These are phyloP conservation scores for Goniozus legneri DNA, from an alignment of 1,140 invertebrate species.

Conservation along the genomic window DNA sequence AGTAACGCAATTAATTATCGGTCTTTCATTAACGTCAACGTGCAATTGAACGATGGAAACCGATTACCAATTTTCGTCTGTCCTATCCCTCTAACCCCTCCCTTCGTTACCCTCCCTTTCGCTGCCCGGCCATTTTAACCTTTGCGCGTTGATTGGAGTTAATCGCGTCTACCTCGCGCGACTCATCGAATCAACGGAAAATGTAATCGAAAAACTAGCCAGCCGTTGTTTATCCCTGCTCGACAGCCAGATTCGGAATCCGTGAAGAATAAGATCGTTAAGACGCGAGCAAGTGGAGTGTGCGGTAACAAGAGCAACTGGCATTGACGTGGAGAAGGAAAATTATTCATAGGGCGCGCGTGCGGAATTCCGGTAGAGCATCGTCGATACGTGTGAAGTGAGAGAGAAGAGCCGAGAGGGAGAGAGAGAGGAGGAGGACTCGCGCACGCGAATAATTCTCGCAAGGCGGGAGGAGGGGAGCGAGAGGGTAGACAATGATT, in stretches of 20 bases:
- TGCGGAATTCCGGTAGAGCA: neutral
- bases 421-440: neutral
- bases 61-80: neutral
- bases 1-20: neutral
- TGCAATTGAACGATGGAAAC: neutral
- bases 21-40: neutral
- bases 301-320: neutral
- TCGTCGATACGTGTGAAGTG: neutral
- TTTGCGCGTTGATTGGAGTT: too few species aligned
- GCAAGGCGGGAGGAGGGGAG: too few species aligned
- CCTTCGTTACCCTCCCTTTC: neutral
- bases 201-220: neutral
- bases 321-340: neutral
- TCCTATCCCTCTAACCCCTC: neutral
- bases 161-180: too few species aligned
- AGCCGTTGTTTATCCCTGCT: too few species aligned
- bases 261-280: too few species aligned
- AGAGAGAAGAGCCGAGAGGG: neutral
- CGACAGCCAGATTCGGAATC: too few species aligned
- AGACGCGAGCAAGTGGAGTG: too few species aligned
- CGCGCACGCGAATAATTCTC: constrained; percentile 8
- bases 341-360: neutral
- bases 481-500: constrained; percentile 15
- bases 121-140: too few species aligned
- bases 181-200: neutral